Conservation (phyloP, 2,888 invertebrate genomes). For the Slavum lentiscoides region DNA sequence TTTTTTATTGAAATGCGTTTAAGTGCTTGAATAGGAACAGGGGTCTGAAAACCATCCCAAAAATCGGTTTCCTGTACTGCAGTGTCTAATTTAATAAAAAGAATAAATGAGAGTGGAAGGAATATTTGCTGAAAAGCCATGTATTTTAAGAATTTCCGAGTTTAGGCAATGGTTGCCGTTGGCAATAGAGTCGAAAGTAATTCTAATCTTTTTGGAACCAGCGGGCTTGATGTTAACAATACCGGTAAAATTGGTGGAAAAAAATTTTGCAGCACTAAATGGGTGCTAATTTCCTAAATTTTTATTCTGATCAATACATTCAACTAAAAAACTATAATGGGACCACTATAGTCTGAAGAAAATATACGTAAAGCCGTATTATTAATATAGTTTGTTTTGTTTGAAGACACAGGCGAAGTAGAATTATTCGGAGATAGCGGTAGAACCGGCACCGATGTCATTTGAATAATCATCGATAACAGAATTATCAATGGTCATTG, state of each 20-base stretch:
- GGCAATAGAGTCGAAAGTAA: background rate
- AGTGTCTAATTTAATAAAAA: background rate
- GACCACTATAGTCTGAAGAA: too few relatives aligned
- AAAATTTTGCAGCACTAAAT: background rate
- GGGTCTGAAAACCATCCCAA: background rate
- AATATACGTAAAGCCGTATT: too few relatives aligned
- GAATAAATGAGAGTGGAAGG: background rate
- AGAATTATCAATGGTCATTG: too few relatives aligned
- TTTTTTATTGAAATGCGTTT: background rate
- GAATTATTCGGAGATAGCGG: too few relatives aligned
- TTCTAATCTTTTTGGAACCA: background rate
- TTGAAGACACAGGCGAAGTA: too few relatives aligned
- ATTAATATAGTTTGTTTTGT: too few relatives aligned
- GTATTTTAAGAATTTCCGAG: background rate
- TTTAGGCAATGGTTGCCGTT: background rate
- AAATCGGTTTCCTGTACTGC: background rate
- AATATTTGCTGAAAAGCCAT: background rate
- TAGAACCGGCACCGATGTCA: too few relatives aligned
- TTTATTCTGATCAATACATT: background rate
- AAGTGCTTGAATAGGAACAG: background rate
- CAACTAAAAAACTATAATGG: too few relatives aligned
- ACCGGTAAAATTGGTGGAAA: background rate
- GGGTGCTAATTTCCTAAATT: background rate
- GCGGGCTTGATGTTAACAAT: background rate
- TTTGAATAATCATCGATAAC: too few relatives aligned